These are phyloP conservation scores for Alentia gelatinosa DNA, from an alignment of 2,888 invertebrate genomes.

Conservation along the genomic window DNA sequence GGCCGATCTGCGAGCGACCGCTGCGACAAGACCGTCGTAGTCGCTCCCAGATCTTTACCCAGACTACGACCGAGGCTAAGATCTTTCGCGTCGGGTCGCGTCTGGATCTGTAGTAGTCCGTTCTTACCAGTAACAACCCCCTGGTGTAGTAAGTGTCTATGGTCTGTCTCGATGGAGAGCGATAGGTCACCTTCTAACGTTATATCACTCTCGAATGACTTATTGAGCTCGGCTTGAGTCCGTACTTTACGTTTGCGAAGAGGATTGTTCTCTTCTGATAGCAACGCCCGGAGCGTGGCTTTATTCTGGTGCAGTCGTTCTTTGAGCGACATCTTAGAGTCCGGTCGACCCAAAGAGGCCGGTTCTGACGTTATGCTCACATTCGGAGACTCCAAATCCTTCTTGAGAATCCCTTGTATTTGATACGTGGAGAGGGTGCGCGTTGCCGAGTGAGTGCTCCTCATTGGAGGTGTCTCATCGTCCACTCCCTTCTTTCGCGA, in stretches of 20 bases:
- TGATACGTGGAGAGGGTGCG: background rate
- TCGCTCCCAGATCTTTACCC: no score
- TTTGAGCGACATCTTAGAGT: background rate
- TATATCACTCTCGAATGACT: slow-evolving; percentile 20
- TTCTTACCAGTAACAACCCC: background rate
- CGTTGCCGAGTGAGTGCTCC: no score
- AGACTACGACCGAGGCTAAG: background rate
- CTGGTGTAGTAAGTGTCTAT: background rate
- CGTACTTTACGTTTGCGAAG: background rate
- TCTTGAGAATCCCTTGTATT: background rate
- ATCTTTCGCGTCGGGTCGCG: background rate
- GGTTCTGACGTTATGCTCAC: background rate
- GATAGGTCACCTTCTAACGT: background rate
- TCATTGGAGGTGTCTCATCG: no score
- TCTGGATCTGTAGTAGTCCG: background rate
- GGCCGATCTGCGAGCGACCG: background rate
- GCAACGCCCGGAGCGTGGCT: background rate
- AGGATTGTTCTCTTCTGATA: slow-evolving; percentile 47
- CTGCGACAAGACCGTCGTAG: no score
- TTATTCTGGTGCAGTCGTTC: slow-evolving; percentile 38
- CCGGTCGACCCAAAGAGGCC: background rate
- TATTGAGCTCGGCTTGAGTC: background rate
- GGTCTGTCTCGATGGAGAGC: background rate
- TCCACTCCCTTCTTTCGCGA: no score
- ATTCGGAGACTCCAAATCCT: background rate